These are phyloP conservation scores for Masticophis lateralis DNA, from an alignment of 2,797 vertebrate genomes.

Conservation along the genomic window DNA sequence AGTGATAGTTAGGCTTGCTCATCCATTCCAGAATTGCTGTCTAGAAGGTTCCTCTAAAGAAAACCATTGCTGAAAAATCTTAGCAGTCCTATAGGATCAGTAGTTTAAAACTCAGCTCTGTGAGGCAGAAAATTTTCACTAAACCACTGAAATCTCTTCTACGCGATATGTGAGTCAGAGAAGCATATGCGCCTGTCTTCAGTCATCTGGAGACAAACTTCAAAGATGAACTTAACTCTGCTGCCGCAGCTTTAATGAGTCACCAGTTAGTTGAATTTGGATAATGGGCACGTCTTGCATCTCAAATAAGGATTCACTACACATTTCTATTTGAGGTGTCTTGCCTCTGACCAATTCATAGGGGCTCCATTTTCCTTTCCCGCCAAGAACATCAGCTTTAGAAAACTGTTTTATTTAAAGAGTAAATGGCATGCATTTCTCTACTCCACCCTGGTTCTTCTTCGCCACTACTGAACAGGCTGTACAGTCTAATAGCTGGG, in stretches of 20 bases:
- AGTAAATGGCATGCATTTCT: neutral
- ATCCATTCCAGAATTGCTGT: neutral
- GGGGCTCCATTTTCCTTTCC: no score
- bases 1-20: neutral
- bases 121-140: neutral
- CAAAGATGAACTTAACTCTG: neutral
- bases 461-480: neutral
- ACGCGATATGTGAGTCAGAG: neutral
- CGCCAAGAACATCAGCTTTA: neutral
- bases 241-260: neutral
- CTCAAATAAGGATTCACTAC: neutral
- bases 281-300: neutral
- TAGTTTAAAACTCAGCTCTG: neutral
- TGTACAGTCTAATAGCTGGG: neutral
- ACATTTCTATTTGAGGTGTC: neutral
- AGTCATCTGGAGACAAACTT: neutral
- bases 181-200: neutral
- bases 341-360: neutral
- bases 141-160: neutral
- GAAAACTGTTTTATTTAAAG: neutral
- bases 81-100: neutral
- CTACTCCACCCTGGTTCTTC: neutral
- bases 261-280: neutral
- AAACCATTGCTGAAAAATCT: neutral
- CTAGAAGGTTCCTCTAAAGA: neutral